Evolutionary conservation across 2,888 invertebrate species (phyloP).

Genomic region (Heliconius ethilla): DNA sequence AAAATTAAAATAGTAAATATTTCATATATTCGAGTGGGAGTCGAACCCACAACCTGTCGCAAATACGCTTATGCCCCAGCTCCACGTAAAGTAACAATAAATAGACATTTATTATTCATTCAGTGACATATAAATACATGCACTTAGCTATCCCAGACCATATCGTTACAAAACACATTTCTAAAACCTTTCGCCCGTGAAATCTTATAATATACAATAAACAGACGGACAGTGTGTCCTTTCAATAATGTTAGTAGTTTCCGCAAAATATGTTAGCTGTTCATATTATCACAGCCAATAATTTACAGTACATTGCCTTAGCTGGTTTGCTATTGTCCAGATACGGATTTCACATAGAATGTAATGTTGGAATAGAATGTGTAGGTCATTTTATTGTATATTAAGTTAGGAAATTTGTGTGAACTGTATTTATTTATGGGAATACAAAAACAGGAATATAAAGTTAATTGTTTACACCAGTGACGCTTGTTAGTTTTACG

Average conservation of each 20-base stretch:
- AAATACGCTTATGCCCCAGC: no score
- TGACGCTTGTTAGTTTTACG: no score
- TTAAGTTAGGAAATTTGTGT: not conserved
- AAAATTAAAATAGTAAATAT: no score
- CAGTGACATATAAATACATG: not conserved
- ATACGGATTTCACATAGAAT: slow-evolving; percentile 36
- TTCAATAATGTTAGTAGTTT: slow-evolving; percentile 40
- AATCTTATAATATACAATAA: slow-evolving; percentile 35
- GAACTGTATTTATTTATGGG: not conserved
- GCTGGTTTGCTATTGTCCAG: slow-evolving; percentile 43
- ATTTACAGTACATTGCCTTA: slow-evolving; percentile 44
- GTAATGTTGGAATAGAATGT: not conserved
- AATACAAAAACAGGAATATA: no score
- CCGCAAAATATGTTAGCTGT: slow-evolving; percentile 41
- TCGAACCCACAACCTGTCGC: no score
- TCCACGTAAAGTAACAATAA: no score
- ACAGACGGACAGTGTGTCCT: slow-evolving; percentile 31
- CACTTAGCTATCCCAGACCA: slow-evolving; percentile 10
- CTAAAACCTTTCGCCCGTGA: slow-evolving; percentile 32
- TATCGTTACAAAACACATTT: slow-evolving; percentile 29
- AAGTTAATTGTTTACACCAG: no score
- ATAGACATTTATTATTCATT: no score
- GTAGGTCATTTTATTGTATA: not conserved
- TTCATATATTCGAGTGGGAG: no score
- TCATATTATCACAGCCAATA: slow-evolving; percentile 44